Base-by-base conservation (phyloP, 2,888 invertebrate genomes). In the Rhorus exstirpatorius region DNA sequence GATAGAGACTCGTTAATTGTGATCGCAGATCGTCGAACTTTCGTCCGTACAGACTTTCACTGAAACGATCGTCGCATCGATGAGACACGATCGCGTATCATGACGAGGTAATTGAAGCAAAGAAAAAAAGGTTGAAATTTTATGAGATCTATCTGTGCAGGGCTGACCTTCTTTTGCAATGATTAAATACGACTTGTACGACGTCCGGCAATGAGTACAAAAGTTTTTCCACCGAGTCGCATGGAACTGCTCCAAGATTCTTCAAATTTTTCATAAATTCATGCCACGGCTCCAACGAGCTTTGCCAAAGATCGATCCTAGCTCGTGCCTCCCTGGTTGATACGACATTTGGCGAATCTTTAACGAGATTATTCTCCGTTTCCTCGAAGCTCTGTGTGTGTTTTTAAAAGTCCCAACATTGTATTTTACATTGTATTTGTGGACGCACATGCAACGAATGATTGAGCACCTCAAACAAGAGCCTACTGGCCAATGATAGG, bases 151-250 rank as follows among this genome's bases (percentile, higher is more conserved):
- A n/a, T n/a, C n/a, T n/a, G n/a, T n/a, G n/a, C n/a, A n/a, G 14
- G 7, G 38, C 49, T 58, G 41, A 91, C 90, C 91, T 91, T 35
- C 49, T 81, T 87, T 89, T 90, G 79, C 91, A 92, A 65, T 91
- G 90, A 44, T 83, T 81, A 21, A 91, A 87, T 24, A 87, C 74
- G 49, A 84, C 74, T 77, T 85, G 84, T 6, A 89, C 79, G 6
- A 88, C 82, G 55, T 83, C 83, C 2, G 89, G 90, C 19, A 90
- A 80, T 78, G 82, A 87, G 14, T 84, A 81, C 12, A 88, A 71
- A 63, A 92, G 78, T 3, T 81, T 84, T 75, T 85, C 83, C 0
- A 91, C 78, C 14, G 84, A 17, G 86, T 83, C 21, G 31, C 55
- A 72, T 1, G 87, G 76, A 8, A 91, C 71, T 38, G 88, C 84